These are phyloP conservation scores for Gastrophysa polygoni DNA, from an alignment of 2,888 invertebrate genomes.

Conservation along the genomic window DNA sequence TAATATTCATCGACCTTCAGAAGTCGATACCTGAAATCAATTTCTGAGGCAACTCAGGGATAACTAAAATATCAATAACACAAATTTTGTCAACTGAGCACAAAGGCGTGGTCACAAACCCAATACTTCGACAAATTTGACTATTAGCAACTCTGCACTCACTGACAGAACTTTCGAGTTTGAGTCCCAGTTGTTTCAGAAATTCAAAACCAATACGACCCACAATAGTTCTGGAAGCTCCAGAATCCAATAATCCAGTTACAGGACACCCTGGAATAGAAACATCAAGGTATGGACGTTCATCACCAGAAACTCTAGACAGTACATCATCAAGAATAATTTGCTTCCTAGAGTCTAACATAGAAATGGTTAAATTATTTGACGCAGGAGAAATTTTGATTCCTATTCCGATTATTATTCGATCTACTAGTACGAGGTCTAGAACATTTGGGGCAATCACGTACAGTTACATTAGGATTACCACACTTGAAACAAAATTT, in stretches of 20 bases:
- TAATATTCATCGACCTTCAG: neutral
- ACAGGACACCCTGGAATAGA: neutral
- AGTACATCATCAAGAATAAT: neutral
- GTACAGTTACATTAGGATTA: too few relatives aligned
- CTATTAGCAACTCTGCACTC: neutral
- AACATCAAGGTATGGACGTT: neutral
- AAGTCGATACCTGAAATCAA: neutral
- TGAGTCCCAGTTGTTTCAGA: neutral
- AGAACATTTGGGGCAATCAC: too few relatives aligned
- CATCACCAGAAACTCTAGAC: neutral
- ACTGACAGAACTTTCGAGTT: neutral
- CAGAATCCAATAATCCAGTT: neutral
- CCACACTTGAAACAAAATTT: too few relatives aligned
- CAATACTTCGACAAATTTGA: too few relatives aligned
- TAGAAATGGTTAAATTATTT: too few relatives aligned
- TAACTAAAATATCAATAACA: constrained; percentile 6
- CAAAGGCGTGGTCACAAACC: constrained; percentile 1
- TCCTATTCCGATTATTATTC: too few relatives aligned
- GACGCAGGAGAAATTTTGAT: too few relatives aligned
- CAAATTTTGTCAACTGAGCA: constrained; percentile 1
- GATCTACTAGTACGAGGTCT: too few relatives aligned
- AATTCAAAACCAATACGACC: neutral
- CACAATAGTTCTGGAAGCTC: neutral
- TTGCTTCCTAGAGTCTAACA: neutral
- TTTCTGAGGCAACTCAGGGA: neutral